Evolutionary conservation across 1,140 invertebrate genomes (phyloP).

Genomic region (Zelostemma sp.): DNA sequence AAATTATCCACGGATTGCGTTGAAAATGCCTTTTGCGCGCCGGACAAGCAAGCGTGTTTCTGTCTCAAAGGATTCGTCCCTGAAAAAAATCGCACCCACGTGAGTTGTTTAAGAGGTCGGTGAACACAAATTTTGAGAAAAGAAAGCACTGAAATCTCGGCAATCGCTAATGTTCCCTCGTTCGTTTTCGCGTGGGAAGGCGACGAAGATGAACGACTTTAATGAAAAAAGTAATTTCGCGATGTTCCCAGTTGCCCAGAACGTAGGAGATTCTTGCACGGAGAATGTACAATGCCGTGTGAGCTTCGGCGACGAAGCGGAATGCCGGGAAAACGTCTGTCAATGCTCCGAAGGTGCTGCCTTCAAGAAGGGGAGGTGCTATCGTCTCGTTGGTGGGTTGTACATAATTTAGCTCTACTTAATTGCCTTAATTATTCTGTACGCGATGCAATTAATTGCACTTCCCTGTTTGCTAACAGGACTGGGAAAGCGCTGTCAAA

Average conservation of each 20-base stretch:
- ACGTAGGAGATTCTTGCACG: constrained; percentile 55
- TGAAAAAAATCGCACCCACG: constrained; percentile 44
- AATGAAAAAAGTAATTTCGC: neutral
- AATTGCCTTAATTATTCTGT: no score
- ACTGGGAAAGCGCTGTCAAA: constrained; percentile 52
- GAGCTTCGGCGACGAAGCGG: constrained; percentile 57
- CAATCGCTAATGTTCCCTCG: no score
- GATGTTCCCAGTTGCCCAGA: constrained; percentile 48
- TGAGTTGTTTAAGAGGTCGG: constrained; percentile 54
- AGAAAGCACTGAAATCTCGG: no score
- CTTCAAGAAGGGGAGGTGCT: constrained; percentile 54
- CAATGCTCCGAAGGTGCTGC: constrained; percentile 54
- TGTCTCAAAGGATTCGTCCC: constrained; percentile 52
- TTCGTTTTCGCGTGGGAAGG: neutral
- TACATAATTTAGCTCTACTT: no score
- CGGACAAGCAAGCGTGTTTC: constrained; percentile 43
- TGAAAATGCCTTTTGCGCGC: constrained; percentile 53
- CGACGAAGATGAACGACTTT: neutral
- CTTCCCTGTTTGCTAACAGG: no score
- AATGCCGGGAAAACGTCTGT: constrained; percentile 57
- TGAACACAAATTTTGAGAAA: no score
- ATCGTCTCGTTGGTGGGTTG: constrained; percentile 59
- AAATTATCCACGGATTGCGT: constrained; percentile 53
- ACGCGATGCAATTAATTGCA: no score
- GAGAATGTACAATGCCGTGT: constrained; percentile 56